Percentiles rank a stretch among this genome's conserved stretches.
phyloP scores from a whole-genome alignment of 1,140 invertebrate genomes.

The Diachasmimorpha longicaudata region DNA sequence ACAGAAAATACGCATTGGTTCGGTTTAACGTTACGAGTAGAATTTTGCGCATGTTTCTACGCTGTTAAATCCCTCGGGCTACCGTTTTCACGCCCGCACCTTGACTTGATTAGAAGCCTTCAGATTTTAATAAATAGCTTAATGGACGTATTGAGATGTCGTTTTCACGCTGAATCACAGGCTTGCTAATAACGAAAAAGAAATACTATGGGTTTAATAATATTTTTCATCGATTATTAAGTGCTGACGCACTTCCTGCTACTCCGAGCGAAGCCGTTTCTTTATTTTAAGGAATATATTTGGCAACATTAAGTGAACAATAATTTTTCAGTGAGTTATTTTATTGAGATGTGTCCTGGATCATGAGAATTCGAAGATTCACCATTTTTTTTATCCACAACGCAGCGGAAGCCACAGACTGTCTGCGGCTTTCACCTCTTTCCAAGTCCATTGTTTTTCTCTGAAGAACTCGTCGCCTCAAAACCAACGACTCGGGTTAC shows the following conservation, averaged over 20 bases:
- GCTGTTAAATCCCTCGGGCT: background rate
- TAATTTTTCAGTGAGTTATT: background rate
- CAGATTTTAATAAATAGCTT: background rate
- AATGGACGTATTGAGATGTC: background rate
- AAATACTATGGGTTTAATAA: background rate
- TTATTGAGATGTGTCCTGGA: background rate
- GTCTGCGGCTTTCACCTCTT: conserved; percentile 19
- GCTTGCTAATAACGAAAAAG: background rate
- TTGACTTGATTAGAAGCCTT: background rate
- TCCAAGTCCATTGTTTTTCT: background rate
- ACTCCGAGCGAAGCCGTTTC: background rate
- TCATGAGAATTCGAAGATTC: background rate
- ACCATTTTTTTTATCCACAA: conserved; percentile 7
- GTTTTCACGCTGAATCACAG: background rate
- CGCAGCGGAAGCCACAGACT: conserved; percentile 14
- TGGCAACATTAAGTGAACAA: too few relatives aligned
- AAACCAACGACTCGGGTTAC: background rate
- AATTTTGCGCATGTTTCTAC: background rate
- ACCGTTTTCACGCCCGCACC: background rate
- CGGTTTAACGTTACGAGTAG: background rate
- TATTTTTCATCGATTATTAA: background rate
- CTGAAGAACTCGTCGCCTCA: background rate
- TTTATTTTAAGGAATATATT: too few relatives aligned
- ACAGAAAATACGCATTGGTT: background rate
- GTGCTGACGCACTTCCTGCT: background rate